phyloP scores from a whole-genome alignment of 1,140 invertebrate genomes.

The Heliothis virescens region DNA sequence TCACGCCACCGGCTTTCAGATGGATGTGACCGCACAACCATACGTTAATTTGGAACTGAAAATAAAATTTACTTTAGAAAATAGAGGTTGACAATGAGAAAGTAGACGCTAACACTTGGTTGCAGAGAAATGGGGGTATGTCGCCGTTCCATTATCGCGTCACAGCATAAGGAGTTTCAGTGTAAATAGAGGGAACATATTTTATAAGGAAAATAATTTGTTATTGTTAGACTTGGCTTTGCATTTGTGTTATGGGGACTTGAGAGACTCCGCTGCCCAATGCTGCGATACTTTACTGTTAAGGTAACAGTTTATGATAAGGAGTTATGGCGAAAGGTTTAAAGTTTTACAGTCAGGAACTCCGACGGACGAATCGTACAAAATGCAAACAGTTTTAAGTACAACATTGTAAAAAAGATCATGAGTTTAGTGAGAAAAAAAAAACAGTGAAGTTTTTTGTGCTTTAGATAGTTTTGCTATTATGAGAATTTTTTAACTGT shows the following conservation, averaged over 20 bases:
- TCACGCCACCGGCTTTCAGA: constrained; percentile 9
- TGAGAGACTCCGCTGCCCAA: neutral
- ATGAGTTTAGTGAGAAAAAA: too few species aligned
- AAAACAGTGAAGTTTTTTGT: too few species aligned
- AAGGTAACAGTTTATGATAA: neutral
- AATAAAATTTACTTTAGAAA: constrained; percentile 49
- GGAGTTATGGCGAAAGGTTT: too few species aligned
- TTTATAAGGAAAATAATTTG: constrained; percentile 16
- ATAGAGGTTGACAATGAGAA: constrained; percentile 45
- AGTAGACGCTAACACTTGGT: constrained; percentile 25
- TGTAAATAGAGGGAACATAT: constrained; percentile 1
- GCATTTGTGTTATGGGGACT: neutral
- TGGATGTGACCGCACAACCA: constrained; percentile 14
- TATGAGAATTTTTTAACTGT: too few species aligned
- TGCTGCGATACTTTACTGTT: neutral
- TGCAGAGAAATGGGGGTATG: constrained; percentile 34
- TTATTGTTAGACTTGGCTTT: constrained; percentile 15
- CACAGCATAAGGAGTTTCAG: constrained; percentile 10
- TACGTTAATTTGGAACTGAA: constrained; percentile 35
- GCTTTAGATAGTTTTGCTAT: too few species aligned
- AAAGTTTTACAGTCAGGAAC: too few species aligned
- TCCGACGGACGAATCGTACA: too few species aligned
- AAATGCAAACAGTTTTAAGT: too few species aligned
- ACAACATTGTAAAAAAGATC: too few species aligned
- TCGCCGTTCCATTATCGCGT: constrained; percentile 32